Evolutionary conservation across 92 coral and sea anemone species (phyloP).

Genomic region (Epizoanthus ramosus): DNA sequence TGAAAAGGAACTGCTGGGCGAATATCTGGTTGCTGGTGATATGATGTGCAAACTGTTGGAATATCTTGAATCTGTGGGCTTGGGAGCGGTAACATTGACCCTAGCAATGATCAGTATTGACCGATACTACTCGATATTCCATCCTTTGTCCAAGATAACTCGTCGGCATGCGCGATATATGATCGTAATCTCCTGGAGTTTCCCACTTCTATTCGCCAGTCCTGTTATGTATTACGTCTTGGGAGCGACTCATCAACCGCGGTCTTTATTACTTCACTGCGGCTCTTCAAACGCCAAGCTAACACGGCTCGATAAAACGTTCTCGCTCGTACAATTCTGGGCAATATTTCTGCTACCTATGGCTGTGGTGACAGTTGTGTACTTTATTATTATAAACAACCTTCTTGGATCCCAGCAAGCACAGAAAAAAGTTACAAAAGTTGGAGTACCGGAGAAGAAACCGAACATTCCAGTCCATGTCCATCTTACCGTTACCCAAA

Average conservation of each 20-base stretch:
- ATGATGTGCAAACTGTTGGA: slow-evolving; percentile 85
- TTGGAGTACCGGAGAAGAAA: slow-evolving; percentile 49
- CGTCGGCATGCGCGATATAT: slow-evolving; percentile 93
- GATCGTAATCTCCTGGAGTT: slow-evolving; percentile 95
- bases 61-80: slow-evolving; percentile 85
- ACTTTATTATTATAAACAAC: slow-evolving; percentile 70
- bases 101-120: slow-evolving; percentile 86
- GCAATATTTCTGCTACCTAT: slow-evolving; percentile 77
- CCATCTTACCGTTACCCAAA: slow-evolving; percentile 68
- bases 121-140: slow-evolving; percentile 84
- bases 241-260: slow-evolving; percentile 82
- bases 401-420: slow-evolving; percentile 74
- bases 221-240: slow-evolving; percentile 89
- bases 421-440: slow-evolving; percentile 42
- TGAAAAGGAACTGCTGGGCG: slow-evolving; percentile 75
- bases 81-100: slow-evolving; percentile 84
- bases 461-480: slow-evolving; percentile 64
- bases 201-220: slow-evolving; percentile 85
- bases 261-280: slow-evolving; percentile 74
- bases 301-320: slow-evolving; percentile 77
- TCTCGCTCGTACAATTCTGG: slow-evolving; percentile 87
- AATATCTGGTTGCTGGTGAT: slow-evolving; percentile 59
- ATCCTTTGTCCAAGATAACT: slow-evolving; percentile 87
- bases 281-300: slow-evolving; percentile 41
- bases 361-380: slow-evolving; percentile 64